A percentile compares a stretch with the other conserved stretches of the same genome.
Evolutionary conservation across 2,888 invertebrate species (phyloP).

Genomic region (Orthosia gracilis): DNA sequence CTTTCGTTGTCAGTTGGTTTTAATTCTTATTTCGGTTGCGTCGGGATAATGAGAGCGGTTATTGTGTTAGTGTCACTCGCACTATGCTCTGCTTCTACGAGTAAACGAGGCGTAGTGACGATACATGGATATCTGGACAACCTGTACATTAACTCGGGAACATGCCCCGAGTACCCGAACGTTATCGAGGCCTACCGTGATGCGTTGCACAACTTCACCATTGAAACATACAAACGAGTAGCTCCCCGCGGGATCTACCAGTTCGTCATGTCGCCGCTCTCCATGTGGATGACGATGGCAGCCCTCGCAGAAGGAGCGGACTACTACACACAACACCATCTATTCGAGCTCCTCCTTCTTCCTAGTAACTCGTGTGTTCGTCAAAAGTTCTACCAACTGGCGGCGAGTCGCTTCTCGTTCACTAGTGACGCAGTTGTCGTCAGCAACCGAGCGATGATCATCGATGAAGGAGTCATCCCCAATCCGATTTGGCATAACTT

Average conservation of each 20-base stretch:
- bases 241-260: conserved; percentile 41
- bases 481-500: conserved; percentile 50
- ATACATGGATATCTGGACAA: conserved; percentile 39
- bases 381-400: conserved; percentile 51
- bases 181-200: conserved; percentile 31
- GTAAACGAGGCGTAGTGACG: conserved; percentile 35
- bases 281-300: conserved; percentile 59
- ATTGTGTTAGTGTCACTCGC: conserved; percentile 10
- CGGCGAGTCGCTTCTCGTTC: conserved; percentile 32
- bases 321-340: conserved; percentile 38
- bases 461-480: conserved; percentile 38
- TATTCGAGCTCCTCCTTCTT: conserved; percentile 48
- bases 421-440: conserved; percentile 22
- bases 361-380: conserved; percentile 53
- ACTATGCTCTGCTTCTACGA: conserved; percentile 9
- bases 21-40: conserved; percentile 12
- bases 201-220: conserved; percentile 52
- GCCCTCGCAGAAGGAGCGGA: conserved; percentile 61
- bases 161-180: conserved; percentile 43
- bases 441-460: conserved; percentile 42
- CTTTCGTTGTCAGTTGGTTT: conserved; percentile 15
- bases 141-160: background rate
- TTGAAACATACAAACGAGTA: conserved; percentile 40
- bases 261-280: conserved; percentile 50
- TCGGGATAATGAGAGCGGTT: conserved; percentile 25